Evolutionary conservation across 2,888 invertebrate species (phyloP).

Genomic region (Panorpa germanica): DNA sequence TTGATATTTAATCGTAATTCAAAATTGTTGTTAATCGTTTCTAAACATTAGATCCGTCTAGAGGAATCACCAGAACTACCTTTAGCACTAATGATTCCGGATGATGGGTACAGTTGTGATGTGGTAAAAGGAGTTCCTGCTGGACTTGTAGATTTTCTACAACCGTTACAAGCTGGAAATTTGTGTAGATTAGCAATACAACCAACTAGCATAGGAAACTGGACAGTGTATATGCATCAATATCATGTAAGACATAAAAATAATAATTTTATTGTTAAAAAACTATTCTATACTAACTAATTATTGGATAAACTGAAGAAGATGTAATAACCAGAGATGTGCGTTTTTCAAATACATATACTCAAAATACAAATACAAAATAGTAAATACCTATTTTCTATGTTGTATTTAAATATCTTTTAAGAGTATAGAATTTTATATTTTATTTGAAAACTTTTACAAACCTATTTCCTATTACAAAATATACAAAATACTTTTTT

Average conservation of each 20-base stretch:
- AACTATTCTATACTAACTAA: constrained; percentile 5
- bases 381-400: too few relatives aligned
- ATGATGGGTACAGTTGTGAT: constrained; percentile 96
- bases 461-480: too few relatives aligned
- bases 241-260: constrained; percentile 24
- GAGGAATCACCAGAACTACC: constrained; percentile 87
- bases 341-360: too few relatives aligned
- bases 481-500: constrained; percentile 7
- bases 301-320: constrained; percentile 22
- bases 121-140: constrained; percentile 89
- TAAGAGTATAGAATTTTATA: too few relatives aligned
- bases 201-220: constrained; percentile 76
- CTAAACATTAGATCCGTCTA: constrained; percentile 34
- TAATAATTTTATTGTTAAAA: background rate
- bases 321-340: too few relatives aligned
- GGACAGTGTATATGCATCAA: constrained; percentile 86
- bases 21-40: too few relatives aligned
- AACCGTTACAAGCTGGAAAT: constrained; percentile 65
- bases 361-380: too few relatives aligned
- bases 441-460: too few relatives aligned
- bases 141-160: constrained; percentile 72
- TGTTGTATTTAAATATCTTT: too few relatives aligned
- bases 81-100: constrained; percentile 81
- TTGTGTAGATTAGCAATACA: constrained; percentile 82
- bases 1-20: too few relatives aligned